Evolutionary conservation across 2,797 vertebrate genomes (phyloP), one percentile per base, ranked within the genome.

Genomic region (Adrianichthys oophorus): DNA sequence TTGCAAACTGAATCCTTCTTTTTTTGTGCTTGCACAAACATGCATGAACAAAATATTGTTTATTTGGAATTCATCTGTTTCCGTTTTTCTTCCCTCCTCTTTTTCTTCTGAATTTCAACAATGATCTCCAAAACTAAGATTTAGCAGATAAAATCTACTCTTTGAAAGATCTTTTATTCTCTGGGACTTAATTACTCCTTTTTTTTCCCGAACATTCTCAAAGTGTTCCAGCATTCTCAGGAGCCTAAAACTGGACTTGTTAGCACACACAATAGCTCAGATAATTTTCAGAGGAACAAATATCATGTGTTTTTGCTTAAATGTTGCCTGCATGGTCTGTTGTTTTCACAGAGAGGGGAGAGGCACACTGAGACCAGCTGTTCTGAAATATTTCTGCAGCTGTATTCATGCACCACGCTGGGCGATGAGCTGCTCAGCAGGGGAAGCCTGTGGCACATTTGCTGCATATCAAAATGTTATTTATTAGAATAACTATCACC

Each of bases 321-420:
- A 53, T 26, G 52, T 42, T 68, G 74, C 72, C 52, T 37, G 44
- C 44, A 19, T 46, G 46, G 72, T 26, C 62, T 65, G 45, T 80
- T 87, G 86, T 88, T 88, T 86, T 85, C 69, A 66, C 32, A 43
- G 63, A 76, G 63, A 66, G 23, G 40, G 73, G 69, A 82, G 79
- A 77, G 48, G 49, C 82, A 82, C 85, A 83, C 79, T 82, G 80
- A 82, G 85, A 68, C 70, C 84, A 87, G 85, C 86, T 90, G 88
- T 69, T 84, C 65, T 40, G 66, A 66, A 69, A 68, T 62, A 72
- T 78, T 76, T 73, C 50, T 80, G 61, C 84, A 84, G 79, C 78
- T 83, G 82, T 66, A 58, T 19, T 15, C 66, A 1, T 48, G 68
- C 66, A 47, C 68, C 74, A 59, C 32, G 71, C 49, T 56, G 72